Evolutionary conservation across 2,797 vertebrate genomes (phyloP), one percentile per base, ranked within the genome.

Genomic region (Hippocampus kuda): DNA sequence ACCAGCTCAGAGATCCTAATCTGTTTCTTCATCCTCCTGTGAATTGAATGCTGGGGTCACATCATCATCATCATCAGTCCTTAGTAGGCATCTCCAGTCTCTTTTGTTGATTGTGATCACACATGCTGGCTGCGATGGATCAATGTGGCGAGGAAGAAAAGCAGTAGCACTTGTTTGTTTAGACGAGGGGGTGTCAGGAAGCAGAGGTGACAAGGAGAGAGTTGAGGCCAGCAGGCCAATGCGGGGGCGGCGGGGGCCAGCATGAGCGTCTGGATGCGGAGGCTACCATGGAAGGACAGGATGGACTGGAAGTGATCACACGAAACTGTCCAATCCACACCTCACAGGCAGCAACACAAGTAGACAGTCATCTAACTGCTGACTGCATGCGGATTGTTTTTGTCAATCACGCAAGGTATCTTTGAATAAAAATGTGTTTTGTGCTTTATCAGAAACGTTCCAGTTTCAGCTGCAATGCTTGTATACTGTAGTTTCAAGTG

Each of bases 101-200:
- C 73, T 77, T 82, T 84, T 84, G 84, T 86, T 75, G 80, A 86
- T 87, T 86, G 81, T 72, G 84, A 82, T 81, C 80, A 81, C 85
- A 83, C 82, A 74, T 61, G 22, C 70, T 49, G 42, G 51, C 30
- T 16, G 42, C 20, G 27, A 64, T 75, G 67, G 67, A 57, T 42
- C 68, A 46, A 70, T 48, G 67, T 65, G 72, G 69, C 72, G 56
- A 46, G 48, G 16, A 20, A 68, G 3, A 65, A 62, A 72, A 76
- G 75, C 74, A 73, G 78, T 74, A 78, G 75, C 71, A 44, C 75
- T 79, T 89, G 89, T 89, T 90, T 88, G 75, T 83, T 77, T 81
- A 71, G 44, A 62, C 62, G 69, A 49, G 22, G 70, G 74, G 72
- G 68, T 27, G 72, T 79, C 80, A 89, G 86, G 88, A 89, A 88